Evolutionary conservation across 2,797 vertebrate genomes (phyloP).

Genomic region (Bovichtus diacanthus): DNA sequence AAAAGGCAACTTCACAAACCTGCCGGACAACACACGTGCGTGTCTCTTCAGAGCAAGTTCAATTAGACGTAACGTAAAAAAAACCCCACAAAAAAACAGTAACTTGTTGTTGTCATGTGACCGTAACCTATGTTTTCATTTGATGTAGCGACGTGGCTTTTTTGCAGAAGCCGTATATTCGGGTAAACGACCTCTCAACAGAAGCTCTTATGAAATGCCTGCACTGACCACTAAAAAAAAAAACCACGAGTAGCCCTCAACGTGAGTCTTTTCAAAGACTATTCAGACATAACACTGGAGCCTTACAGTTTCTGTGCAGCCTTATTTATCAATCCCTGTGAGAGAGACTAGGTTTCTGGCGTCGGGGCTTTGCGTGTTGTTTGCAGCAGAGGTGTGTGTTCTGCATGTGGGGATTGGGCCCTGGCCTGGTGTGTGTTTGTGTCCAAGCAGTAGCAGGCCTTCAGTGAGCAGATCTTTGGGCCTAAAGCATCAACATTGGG

Average conservation of each 20-base stretch:
- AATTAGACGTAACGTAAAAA: not conserved
- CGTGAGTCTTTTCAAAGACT: conserved; percentile 20
- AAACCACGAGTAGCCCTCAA: conserved; percentile 24
- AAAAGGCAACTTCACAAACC: conserved; percentile 69
- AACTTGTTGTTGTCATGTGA: not conserved
- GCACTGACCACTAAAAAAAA: conserved; percentile 3
- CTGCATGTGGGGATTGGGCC: conserved; percentile 38
- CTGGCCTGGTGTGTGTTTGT: conserved; percentile 30
- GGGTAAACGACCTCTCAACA: conserved; percentile 33
- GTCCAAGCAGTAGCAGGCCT: conserved; percentile 42
- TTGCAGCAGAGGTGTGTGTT: conserved; percentile 38
- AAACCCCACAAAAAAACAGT: not conserved
- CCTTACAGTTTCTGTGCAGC: conserved; percentile 29
- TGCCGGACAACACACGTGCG: conserved; percentile 21
- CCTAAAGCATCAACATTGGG: conserved; percentile 52
- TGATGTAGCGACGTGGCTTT: conserved; percentile 10
- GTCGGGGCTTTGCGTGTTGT: not conserved
- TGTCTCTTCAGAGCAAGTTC: conserved; percentile 36
- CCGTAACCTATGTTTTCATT: conserved; percentile 1
- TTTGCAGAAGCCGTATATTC: not conserved
- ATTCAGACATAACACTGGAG: conserved; percentile 18
- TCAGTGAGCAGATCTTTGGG: conserved; percentile 45
- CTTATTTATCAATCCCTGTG: conserved; percentile 16
- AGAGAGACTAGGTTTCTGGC: conserved; percentile 16
- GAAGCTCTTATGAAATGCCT: conserved; percentile 32